Conservation (phyloP, 2,888 invertebrate species). For the Torymus tubicola region DNA sequence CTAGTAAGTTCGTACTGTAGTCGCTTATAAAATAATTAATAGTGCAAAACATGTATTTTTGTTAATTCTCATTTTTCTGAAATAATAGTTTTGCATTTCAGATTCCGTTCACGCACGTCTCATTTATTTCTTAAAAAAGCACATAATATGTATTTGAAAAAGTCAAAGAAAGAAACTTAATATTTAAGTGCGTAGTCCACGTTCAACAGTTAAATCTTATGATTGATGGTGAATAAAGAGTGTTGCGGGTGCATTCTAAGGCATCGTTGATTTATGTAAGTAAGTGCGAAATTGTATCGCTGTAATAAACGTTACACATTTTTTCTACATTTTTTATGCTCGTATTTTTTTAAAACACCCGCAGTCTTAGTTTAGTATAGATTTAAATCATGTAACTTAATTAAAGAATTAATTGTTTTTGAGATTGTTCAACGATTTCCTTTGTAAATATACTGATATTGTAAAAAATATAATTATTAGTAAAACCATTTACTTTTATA, state of each 20-base stretch:
- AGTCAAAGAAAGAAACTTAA: not conserved
- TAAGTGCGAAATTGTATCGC: conserved; percentile 17
- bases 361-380: conserved; percentile 20
- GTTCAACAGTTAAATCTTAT: not conserved
- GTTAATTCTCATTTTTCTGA: too few relatives aligned
- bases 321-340: conserved; percentile 56
- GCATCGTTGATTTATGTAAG: conserved; percentile 42
- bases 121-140: too few relatives aligned
- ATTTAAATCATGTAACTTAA: conserved; percentile 10
- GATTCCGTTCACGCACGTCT: too few relatives aligned
- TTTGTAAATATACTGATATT: conserved; percentile 46
- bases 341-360: conserved; percentile 44
- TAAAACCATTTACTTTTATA: not conserved
- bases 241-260: not conserved
- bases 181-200: conserved; percentile 15
- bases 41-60: not conserved
- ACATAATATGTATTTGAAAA: conserved; percentile 1
- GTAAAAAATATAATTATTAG: conserved; percentile 36
- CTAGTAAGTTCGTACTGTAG: too few relatives aligned
- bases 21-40: too few relatives aligned
- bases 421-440: conserved; percentile 7
- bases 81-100: too few relatives aligned
- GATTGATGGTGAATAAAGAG: conserved; percentile 4
- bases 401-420: conserved; percentile 9
- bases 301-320: conserved; percentile 50